phyloP scores from a whole-genome alignment of 2,888 invertebrate genomes.

The Andricus quercusramuli region DNA sequence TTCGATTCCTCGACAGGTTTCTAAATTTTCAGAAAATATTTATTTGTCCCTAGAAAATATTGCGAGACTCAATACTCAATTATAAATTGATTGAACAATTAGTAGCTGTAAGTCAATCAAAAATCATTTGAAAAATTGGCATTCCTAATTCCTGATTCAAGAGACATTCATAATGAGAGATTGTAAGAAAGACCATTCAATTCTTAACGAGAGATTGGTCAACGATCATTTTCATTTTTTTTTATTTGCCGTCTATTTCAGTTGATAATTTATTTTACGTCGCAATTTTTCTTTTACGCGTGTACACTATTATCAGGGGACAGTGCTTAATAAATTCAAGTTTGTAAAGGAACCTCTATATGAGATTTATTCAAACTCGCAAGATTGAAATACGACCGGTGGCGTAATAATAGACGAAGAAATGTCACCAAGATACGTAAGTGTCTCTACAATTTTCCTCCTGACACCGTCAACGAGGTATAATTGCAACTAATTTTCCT shows the following conservation, averaged over 20 bases:
- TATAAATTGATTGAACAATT: neutral
- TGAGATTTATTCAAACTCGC: slow-evolving; percentile 26
- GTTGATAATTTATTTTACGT: slow-evolving; percentile 36
- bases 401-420: slow-evolving; percentile 32
- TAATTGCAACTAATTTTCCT: slow-evolving; percentile 27
- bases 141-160: neutral
- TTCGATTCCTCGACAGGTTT: neutral
- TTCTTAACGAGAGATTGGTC: slow-evolving; percentile 26
- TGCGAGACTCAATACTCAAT: neutral
- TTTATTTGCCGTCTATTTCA: slow-evolving; percentile 13
- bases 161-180: neutral
- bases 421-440: slow-evolving; percentile 28
- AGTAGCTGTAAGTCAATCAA: neutral
- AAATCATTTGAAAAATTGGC: neutral
- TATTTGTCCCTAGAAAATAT: neutral
- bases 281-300: slow-evolving; percentile 27
- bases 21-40: neutral
- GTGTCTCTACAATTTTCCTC: slow-evolving; percentile 25
- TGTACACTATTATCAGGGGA: slow-evolving; percentile 25
- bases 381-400: slow-evolving; percentile 23
- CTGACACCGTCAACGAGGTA: slow-evolving; percentile 15
- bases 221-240: slow-evolving; percentile 25
- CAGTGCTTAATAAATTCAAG: slow-evolving; percentile 31
- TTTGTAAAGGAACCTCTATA: slow-evolving; percentile 34
- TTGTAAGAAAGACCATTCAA: slow-evolving; percentile 7